Conservation (phyloP, 92 coral and sea anemone species). For the Porites rus region DNA sequence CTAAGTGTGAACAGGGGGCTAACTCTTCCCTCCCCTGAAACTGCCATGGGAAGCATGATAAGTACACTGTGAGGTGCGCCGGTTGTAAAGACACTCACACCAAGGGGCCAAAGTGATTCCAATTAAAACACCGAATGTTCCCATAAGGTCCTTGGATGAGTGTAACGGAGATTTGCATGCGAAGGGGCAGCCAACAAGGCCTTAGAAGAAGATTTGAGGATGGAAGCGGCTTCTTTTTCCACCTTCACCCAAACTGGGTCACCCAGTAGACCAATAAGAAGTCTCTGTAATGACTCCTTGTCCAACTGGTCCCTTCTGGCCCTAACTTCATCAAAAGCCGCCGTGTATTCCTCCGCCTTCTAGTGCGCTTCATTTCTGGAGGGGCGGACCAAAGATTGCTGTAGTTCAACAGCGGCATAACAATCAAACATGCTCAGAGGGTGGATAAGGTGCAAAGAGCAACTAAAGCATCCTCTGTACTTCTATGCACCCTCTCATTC, state of each 20-base stretch:
- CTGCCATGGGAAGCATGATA: not conserved
- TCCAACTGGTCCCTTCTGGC: constrained; percentile 22
- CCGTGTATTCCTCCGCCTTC: constrained; percentile 43
- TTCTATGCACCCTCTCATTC: constrained; percentile 1
- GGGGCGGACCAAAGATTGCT: constrained; percentile 27
- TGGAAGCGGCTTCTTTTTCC: not conserved
- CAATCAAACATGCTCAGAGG: constrained; percentile 33
- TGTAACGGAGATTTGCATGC: not conserved
- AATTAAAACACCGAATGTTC: not conserved
- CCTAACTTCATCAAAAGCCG: constrained; percentile 40
- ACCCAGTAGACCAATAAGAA: not conserved
- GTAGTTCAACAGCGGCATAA: constrained; percentile 32
- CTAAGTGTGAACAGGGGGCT: not conserved
- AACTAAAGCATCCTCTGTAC: constrained; percentile 23
- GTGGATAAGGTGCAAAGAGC: constrained; percentile 25
- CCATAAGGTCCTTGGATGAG: not conserved
- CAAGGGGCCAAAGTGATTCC: not conserved
- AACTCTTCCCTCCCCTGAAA: not conserved
- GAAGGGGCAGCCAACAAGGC: not conserved
- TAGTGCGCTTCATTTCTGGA: constrained; percentile 23
- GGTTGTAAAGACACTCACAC: not conserved
- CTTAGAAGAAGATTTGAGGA: not conserved
- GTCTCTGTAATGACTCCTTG: not conserved
- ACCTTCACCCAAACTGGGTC: not conserved
- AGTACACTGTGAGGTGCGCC: not conserved